Evolutionary conservation across 2,888 invertebrate genomes (phyloP), one percentile per base, ranked within the genome.

Genomic region (Pseudolycoriella hygida): DNA sequence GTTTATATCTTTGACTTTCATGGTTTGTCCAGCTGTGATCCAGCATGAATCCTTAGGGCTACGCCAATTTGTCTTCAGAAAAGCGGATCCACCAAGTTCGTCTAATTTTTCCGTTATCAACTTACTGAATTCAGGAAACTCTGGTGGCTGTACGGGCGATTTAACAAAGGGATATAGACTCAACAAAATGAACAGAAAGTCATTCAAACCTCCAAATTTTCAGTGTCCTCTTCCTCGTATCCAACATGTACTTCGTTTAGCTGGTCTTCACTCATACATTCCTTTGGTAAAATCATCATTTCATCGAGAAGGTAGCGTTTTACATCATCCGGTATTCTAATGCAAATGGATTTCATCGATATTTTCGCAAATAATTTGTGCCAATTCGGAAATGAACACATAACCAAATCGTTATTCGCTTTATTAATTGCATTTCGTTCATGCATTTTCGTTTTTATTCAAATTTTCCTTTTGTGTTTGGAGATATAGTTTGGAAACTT

Each of bases 61-160:
- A 17, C 51, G 51, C 54, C 53, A 54, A 32, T 53, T 51, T 17
- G 54, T 52, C 47, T 54, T 54, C 0, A 54, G 30, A 31, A 52
- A 54, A 3, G 45, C 47, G 3, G 38, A 17, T 3, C 47, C 46
- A 10, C 42, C 43, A 6, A 49, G 44, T 10, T 38, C 31, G 18
- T 50, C 48, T 2, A 48, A n/a, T 11, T 31, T 32, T 2, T 48
- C 39, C 0, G n/a, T 17, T 8, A 53, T 47, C 18, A 25, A 11
- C 8, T 43, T 30, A 17, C 52, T 52, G 43, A 54, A 53, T 40
- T 50, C 49, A 1, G 50, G 50, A 43, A 51, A 54, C 39, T 51
- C 50, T 5, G 53, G 53, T 46, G 40, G 42, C 11, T 46, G 12
- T 2, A 43, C 6, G 5, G 17, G 17, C 6, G 40, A n/a, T 6